phyloP scores from a whole-genome alignment of 1,140 invertebrate genomes.

The Orius laevigatus region DNA sequence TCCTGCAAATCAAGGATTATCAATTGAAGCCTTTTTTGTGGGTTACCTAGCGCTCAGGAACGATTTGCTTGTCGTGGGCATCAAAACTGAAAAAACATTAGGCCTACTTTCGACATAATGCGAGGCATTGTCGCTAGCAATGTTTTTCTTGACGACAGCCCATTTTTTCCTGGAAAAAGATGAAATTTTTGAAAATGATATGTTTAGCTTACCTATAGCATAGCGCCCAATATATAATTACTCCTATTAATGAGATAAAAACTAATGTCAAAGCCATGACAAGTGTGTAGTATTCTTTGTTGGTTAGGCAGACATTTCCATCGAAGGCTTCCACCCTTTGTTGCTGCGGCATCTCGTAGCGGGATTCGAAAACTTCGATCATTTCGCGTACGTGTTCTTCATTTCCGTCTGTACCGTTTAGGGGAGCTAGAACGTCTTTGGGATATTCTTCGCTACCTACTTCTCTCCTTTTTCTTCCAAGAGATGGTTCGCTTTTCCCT shows the following conservation, averaged over 20 bases:
- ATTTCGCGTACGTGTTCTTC: slow-evolving; percentile 65
- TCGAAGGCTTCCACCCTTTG: slow-evolving; percentile 32
- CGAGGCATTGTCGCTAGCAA: slow-evolving; percentile 30
- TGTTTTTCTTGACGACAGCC: slow-evolving; percentile 49
- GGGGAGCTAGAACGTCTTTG: slow-evolving; percentile 4
- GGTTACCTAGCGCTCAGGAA: slow-evolving; percentile 23
- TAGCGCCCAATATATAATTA: slow-evolving; percentile 43
- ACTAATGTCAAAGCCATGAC: slow-evolving; percentile 52
- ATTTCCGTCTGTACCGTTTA: slow-evolving; percentile 27
- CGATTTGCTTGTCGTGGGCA: slow-evolving; percentile 22
- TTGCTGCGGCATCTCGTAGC: slow-evolving; percentile 50
- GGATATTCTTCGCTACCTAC: slow-evolving; percentile 1
- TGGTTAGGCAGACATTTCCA: slow-evolving; percentile 49
- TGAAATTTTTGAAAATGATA: background rate
- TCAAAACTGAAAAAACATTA: slow-evolving; percentile 22
- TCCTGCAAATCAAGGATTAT: too few species aligned
- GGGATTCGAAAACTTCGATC: slow-evolving; percentile 60
- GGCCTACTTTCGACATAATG: slow-evolving; percentile 4
- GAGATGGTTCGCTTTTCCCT: slow-evolving; percentile 63
- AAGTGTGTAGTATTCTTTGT: slow-evolving; percentile 58
- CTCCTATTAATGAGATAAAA: slow-evolving; percentile 44
- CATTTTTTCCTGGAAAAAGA: slow-evolving; percentile 39
- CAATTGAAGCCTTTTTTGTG: background rate
- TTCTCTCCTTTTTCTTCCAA: slow-evolving; percentile 48
- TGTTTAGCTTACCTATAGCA: slow-evolving; percentile 41